Evolutionary conservation across 37 sponge, comb jelly and placozoan species (phyloP).

Genomic region (Chondrosia reniformis): DNA sequence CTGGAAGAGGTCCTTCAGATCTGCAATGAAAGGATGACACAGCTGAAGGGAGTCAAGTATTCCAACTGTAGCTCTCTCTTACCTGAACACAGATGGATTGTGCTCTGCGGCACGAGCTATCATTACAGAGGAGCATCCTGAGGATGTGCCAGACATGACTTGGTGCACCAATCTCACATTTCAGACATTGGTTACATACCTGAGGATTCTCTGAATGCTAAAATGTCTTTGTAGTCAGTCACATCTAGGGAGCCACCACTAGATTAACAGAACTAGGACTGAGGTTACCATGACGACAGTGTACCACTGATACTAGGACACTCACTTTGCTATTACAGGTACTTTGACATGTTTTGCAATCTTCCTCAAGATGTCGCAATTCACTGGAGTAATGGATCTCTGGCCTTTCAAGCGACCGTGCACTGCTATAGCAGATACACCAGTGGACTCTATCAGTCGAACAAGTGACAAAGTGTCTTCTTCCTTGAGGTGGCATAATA

Average conservation of each 20-base stretch:
- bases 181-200: slow-evolving; percentile 12
- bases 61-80: background rate
- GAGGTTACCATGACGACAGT: background rate
- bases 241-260: slow-evolving; percentile 83
- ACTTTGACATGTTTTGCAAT: slow-evolving; percentile 55
- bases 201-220: slow-evolving; percentile 39
- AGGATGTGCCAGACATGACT: background rate
- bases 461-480: slow-evolving; percentile 85
- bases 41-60: background rate
- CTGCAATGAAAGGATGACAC: slow-evolving; percentile 27
- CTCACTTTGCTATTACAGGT: slow-evolving; percentile 94
- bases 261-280: background rate
- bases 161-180: background rate
- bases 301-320: background rate
- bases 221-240: slow-evolving; percentile 49
- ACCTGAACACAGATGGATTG: slow-evolving; percentile 95
- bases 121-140: slow-evolving; percentile 86
- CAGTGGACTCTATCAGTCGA: slow-evolving; percentile 83
- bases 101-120: slow-evolving; percentile 91
- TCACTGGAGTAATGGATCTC: slow-evolving; percentile 64
- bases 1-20: slow-evolving; percentile 59
- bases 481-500: slow-evolving; percentile 22
- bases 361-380: slow-evolving; percentile 72
- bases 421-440: slow-evolving; percentile 89
- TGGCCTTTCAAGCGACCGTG: slow-evolving; percentile 79